phyloP scores from a whole-genome alignment of 1,140 invertebrate genomes.

The Leptonema lineaticorne region DNA sequence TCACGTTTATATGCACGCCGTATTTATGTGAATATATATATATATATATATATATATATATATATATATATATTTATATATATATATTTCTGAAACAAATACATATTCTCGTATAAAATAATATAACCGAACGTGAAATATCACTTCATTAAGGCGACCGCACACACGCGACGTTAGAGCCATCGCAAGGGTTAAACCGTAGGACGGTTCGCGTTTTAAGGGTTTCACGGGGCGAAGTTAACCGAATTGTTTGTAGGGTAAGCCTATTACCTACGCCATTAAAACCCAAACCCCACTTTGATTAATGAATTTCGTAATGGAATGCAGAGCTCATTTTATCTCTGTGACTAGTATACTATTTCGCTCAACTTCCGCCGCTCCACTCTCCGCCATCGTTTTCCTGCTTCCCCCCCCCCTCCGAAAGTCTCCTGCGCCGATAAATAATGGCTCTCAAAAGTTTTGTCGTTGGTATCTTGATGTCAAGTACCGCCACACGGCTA shows the following conservation, averaged over 20 bases:
- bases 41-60: background rate
- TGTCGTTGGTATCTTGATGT: too few species aligned
- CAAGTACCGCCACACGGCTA: too few species aligned
- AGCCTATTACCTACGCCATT: slow-evolving; percentile 35
- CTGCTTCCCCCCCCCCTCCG: too few species aligned
- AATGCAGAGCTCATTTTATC: slow-evolving; percentile 21
- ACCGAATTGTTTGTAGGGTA: slow-evolving; percentile 30
- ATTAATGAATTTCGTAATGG: slow-evolving; percentile 38
- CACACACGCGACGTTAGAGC: background rate
- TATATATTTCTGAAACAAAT: too few species aligned
- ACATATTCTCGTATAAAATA: too few species aligned
- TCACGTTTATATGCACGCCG: too few species aligned
- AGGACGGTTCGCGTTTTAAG: background rate
- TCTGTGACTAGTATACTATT: too few species aligned
- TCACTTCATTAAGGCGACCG: slow-evolving; percentile 20
- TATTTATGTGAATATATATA: too few species aligned
- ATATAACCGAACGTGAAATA: slow-evolving; percentile 21
- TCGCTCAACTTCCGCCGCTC: background rate
- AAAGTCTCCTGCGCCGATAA: slow-evolving; percentile 5
- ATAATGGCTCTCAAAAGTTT: slow-evolving; percentile 4
- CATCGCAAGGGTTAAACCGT: background rate
- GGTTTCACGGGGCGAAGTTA: slow-evolving; percentile 16
- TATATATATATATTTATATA: too few species aligned
- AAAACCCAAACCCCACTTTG: slow-evolving; percentile 33
- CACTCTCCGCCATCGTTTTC: too few species aligned